These are phyloP conservation scores for Crypturellus tataupa DNA, from an alignment of 2,797 vertebrate genomes.

Conservation along the genomic window DNA sequence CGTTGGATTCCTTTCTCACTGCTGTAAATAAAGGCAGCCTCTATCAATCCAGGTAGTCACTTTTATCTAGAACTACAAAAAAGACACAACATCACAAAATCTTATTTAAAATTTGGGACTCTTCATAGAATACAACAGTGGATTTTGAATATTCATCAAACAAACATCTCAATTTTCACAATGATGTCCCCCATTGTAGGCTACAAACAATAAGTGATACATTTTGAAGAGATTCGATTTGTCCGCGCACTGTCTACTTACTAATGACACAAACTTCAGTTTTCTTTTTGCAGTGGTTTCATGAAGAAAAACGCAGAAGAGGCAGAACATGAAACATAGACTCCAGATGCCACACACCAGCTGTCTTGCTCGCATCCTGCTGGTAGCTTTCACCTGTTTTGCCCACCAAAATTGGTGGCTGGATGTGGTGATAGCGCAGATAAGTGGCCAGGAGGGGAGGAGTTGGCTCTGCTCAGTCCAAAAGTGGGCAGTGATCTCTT, in stretches of 20 bases:
- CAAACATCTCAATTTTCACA: not conserved
- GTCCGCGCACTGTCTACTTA: constrained; percentile 45
- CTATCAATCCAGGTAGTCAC: not conserved
- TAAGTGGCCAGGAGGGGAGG: constrained; percentile 52
- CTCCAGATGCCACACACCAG: not conserved
- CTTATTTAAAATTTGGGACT: not conserved
- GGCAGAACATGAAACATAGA: constrained; percentile 36
- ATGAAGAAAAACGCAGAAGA: constrained; percentile 43
- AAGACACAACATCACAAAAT: not conserved
- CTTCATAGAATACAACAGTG: not conserved
- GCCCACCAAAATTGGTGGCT: not conserved
- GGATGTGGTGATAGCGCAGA: not conserved
- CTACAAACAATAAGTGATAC: not conserved
- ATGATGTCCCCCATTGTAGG: not conserved
- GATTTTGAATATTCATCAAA: not conserved
- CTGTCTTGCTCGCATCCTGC: constrained; percentile 53
- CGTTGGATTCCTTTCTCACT: not conserved
- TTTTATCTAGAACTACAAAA: not conserved
- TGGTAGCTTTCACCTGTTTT: not conserved
- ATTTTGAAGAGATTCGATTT: not conserved
- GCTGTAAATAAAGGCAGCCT: not conserved
- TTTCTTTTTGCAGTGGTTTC: constrained; percentile 64
- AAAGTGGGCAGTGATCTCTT: not conserved
- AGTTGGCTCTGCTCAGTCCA: not conserved
- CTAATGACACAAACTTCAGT: constrained; percentile 74